Conservation (phyloP, 2,797 vertebrate genomes). For the Crypturellus tataupa region DNA sequence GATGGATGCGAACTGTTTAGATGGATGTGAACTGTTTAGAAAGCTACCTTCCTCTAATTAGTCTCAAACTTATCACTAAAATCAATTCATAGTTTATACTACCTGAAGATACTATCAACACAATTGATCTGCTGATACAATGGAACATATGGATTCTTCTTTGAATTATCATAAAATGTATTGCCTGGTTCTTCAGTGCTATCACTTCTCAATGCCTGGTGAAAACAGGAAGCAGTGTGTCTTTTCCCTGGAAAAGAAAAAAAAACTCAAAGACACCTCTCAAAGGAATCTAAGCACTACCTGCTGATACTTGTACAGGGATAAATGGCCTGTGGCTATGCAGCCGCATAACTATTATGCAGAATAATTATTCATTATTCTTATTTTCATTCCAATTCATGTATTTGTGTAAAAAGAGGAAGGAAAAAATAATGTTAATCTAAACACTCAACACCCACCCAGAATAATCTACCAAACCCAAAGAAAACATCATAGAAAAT, state of each 20-base stretch:
- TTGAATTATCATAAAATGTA: slow-evolving; percentile 67
- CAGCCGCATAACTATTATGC: neutral
- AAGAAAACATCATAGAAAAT: neutral
- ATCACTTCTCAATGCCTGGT: slow-evolving; percentile 24
- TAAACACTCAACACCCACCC: neutral
- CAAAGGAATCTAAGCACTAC: neutral
- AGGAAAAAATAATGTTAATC: accelerated
- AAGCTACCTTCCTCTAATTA: neutral
- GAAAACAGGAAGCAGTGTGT: slow-evolving; percentile 27
- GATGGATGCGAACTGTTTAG: neutral
- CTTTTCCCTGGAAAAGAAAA: slow-evolving; percentile 59
- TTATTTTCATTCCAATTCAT: neutral
- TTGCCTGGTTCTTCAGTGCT: slow-evolving; percentile 49
- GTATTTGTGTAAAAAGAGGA: neutral
- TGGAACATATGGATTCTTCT: slow-evolving; percentile 82
- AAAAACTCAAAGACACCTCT: neutral
- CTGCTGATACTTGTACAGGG: neutral
- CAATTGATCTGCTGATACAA: slow-evolving; percentile 96
- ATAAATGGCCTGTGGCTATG: neutral
- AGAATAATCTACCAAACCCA: neutral
- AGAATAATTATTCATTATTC: neutral
- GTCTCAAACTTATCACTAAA: neutral
- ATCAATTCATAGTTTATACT: neutral
- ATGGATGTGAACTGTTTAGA: neutral
- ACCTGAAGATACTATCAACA: slow-evolving; percentile 91